Evolutionary conservation across 2,888 invertebrate species (phyloP).

Genomic region (Calliphora vomitoria): DNA sequence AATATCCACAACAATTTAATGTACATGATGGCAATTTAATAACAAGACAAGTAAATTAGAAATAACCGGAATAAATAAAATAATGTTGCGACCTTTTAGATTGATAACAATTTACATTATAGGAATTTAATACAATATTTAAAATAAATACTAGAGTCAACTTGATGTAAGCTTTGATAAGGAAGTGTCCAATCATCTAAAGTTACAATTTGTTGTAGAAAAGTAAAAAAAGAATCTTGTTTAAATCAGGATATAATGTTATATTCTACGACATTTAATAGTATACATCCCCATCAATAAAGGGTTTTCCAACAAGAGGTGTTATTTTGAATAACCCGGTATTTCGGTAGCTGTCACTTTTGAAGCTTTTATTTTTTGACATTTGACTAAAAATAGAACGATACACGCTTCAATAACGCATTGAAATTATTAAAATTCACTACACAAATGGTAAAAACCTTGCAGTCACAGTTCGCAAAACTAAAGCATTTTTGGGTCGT

Average conservation of each 20-base stretch:
- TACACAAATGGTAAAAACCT: no score
- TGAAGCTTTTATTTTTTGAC: no score
- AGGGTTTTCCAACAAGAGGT: no score
- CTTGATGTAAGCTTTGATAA: background rate
- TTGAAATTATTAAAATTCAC: no score
- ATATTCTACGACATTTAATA: no score
- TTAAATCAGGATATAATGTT: background rate
- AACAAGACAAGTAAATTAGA: slow-evolving; percentile 57
- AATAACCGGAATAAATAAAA: slow-evolving; percentile 34
- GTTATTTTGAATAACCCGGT: no score
- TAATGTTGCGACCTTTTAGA: slow-evolving; percentile 6
- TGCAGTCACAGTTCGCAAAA: no score
- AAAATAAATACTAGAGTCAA: background rate
- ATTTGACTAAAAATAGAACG: no score
- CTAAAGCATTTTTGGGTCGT: no score
- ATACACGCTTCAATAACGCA: no score
- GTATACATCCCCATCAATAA: no score
- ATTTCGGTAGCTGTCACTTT: no score
- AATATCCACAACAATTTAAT: slow-evolving; percentile 26
- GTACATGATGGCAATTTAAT: slow-evolving; percentile 40
- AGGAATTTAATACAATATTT: slow-evolving; percentile 18
- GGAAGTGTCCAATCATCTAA: slow-evolving; percentile 1
- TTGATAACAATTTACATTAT: slow-evolving; percentile 24
- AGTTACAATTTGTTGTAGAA: background rate
- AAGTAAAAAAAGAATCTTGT: background rate